Percentiles rank a stretch among this genome's conserved stretches.
These are phyloP conservation scores for Flexamia atlantica DNA, from an alignment of 2,888 invertebrate species.

Conservation along the genomic window DNA sequence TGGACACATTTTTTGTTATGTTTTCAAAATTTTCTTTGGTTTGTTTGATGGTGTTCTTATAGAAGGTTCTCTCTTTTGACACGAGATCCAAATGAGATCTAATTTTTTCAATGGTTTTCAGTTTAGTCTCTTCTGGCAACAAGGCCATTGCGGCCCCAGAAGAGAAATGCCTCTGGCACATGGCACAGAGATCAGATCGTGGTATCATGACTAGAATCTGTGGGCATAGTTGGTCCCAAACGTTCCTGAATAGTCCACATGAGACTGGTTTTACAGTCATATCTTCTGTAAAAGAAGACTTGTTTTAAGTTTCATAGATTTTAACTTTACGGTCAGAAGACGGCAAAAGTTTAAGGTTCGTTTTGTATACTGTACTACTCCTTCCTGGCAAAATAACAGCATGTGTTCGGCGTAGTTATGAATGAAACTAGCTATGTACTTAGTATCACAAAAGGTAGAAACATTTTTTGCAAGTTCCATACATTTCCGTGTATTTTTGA, in stretches of 20 bases:
- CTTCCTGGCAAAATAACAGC: constrained; percentile 46
- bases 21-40: neutral
- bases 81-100: constrained; percentile 39
- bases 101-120: constrained; percentile 44
- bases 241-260: constrained; percentile 10
- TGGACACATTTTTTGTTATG: constrained; percentile 44
- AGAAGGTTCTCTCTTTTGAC: constrained; percentile 46
- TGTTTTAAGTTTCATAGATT: constrained; percentile 36
- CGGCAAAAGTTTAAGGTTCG: constrained; percentile 53
- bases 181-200: constrained; percentile 39
- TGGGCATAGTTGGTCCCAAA: constrained; percentile 22
- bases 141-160: constrained; percentile 35
- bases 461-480: neutral
- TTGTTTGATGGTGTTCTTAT: constrained; percentile 45
- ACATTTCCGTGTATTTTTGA: constrained; percentile 43
- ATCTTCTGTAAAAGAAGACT: constrained; percentile 33
- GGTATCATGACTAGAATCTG: constrained; percentile 52
- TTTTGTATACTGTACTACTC: constrained; percentile 25
- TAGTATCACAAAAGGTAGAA: constrained; percentile 20
- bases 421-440: constrained; percentile 35
- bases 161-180: constrained; percentile 23
- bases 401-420: constrained; percentile 57
- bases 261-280: constrained; percentile 22
- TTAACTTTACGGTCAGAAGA: constrained; percentile 38
- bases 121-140: constrained; percentile 45